Percentiles rank a stretch among this genome's conserved stretches.
phyloP scores from a whole-genome alignment of 2,888 invertebrate species.

The Taenaris catops region DNA sequence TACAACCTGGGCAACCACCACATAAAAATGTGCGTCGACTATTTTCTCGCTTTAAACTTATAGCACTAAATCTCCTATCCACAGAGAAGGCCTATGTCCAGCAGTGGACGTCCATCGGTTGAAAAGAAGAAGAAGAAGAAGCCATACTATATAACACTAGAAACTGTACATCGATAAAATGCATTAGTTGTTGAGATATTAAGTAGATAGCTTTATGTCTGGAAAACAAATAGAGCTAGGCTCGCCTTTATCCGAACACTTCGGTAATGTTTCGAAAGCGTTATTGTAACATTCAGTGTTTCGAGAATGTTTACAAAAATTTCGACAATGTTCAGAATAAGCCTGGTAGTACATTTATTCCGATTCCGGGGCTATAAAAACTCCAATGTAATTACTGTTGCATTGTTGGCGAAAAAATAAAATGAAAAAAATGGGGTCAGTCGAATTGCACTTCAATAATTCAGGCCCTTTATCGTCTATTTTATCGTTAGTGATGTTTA shows the following conservation, averaged over 20 bases:
- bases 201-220: not conserved
- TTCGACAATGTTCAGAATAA: not conserved
- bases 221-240: no score
- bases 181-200: not conserved
- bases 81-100: no score
- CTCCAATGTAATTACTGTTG: constrained; percentile 1
- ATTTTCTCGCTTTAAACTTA: no score
- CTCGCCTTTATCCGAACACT: not conserved
- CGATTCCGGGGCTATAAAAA: constrained; percentile 1
- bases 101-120: no score
- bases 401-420: constrained; percentile 1
- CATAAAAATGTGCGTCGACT: no score
- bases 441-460: not conserved
- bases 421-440: not conserved
- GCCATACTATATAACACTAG: no score
- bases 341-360: not conserved
- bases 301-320: not conserved
- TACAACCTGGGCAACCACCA: no score
- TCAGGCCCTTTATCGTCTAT: not conserved
- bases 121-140: no score
- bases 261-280: not conserved
- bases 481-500: no score
- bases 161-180: no score
- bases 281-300: not conserved
- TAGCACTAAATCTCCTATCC: no score